Evolutionary conservation across 1,140 invertebrate species (phyloP), one percentile per base, ranked within the genome.

Genomic region (Calliopsis andreniformis): DNA sequence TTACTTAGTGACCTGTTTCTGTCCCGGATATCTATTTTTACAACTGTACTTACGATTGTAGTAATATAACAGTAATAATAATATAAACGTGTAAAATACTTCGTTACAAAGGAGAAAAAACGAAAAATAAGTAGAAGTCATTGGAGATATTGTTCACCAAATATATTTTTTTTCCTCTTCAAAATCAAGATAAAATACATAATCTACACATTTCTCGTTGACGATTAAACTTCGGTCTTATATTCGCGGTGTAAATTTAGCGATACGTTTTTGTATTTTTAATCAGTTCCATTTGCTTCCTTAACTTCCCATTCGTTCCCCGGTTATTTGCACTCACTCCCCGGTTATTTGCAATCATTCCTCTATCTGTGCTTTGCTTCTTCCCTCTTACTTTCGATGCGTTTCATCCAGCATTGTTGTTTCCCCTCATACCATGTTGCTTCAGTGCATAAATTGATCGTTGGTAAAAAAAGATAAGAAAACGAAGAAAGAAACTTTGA

Each of bases 1-100:
- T 66, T 66, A 43, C 42, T 42, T 32, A 32, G 35, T 23, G 39
- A 66, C 28, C 49, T 55, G 62, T 45, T 66, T 45, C 1, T 66
- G 16, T 25, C 16, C 16, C n/a, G 14, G 6, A 28, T 20, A 25
- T 55, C 14, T 56, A 5, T 66, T 43, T 56, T 43, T 42, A 68
- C 20, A 20, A 39, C 8, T 59, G 12, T 76, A 58, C 2, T 66
- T 59, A 39, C 8, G 23, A n/a, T 49, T 51, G 1, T 30, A 51
- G n/a, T 28, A 39, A 68, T 53, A 53, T 16, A 39, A 39, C 35
- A 10, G 10, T 39, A 39, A 39, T 10, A 39, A 39, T 39, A 45
- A 39, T 53, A 16, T 0, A 62, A 28, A 8, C 14, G 12, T 45
- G 8, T 30, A 28, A 66, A 69, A 63, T 25, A 62, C n/a, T n/a